A percentile compares a stretch with the other conserved stretches of the same genome.
Conservation (phyloP, 2,797 vertebrate genomes). For the Pempheris klunzingeri region DNA sequence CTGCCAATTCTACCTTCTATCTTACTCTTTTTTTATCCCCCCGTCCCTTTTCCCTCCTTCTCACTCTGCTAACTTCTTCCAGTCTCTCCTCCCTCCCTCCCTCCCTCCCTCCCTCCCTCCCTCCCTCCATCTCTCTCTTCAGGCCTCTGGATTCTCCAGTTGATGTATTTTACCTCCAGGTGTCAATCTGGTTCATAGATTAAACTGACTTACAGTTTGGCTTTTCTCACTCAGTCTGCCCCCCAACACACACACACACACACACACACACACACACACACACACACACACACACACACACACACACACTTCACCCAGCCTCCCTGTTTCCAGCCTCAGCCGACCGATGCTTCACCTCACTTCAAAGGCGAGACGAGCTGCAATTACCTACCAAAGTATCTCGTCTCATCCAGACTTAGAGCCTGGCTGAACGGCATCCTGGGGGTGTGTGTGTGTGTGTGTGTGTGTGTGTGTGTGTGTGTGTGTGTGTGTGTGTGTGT, state of each 20-base stretch:
- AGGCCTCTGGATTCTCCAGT: slow-evolving; percentile 19
- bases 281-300: slow-evolving; percentile 21
- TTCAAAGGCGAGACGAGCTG: slow-evolving; percentile 43
- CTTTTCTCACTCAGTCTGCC: slow-evolving; percentile 7
- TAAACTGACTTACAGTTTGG: slow-evolving; percentile 37
- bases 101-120: not conserved
- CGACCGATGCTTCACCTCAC: slow-evolving; percentile 46
- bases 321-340: slow-evolving; percentile 12
- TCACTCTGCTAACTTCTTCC: too few species aligned
- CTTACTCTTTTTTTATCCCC: too few species aligned
- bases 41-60: too few species aligned
- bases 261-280: slow-evolving; percentile 7
- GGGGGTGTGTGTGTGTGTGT: slow-evolving; percentile 17
- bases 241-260: slow-evolving; percentile 7
- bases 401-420: slow-evolving; percentile 49
- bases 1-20: not conserved
- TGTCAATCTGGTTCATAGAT: slow-evolving; percentile 49
- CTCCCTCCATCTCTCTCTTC: not conserved
- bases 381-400: slow-evolving; percentile 57
- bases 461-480: slow-evolving; percentile 8
- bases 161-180: slow-evolving; percentile 42
- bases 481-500: slow-evolving; percentile 1
- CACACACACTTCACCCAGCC: not conserved
- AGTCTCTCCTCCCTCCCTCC: too few species aligned
- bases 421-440: slow-evolving; percentile 23